These are phyloP conservation scores for Actinia tenebrosa DNA, from an alignment of 64 coral and sea anemone genomes.

Conservation along the genomic window DNA sequence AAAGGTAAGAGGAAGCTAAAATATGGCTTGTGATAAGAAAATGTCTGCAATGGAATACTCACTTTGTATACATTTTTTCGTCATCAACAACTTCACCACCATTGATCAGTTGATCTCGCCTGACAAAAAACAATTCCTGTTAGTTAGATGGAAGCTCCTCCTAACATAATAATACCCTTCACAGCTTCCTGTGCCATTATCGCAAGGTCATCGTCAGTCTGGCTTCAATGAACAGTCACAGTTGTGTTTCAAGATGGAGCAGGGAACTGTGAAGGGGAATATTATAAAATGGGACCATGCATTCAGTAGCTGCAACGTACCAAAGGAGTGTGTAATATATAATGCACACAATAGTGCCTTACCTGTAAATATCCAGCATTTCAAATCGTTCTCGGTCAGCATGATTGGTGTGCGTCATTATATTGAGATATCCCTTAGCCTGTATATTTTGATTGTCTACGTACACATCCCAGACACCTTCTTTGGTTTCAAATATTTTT, in stretches of 20 bases:
- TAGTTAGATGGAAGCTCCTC: not conserved
- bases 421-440: conserved; percentile 77
- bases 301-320: too few relatives aligned
- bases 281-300: too few relatives aligned
- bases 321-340: too few relatives aligned
- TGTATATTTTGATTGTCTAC: conserved; percentile 92
- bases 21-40: not conserved
- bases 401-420: conserved; percentile 75
- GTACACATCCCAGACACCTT: conserved; percentile 86
- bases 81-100: conserved; percentile 90
- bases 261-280: too few relatives aligned
- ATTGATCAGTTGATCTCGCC: conserved; percentile 73
- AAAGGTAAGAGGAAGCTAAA: not conserved
- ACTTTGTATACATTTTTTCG: conserved; percentile 99
- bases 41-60: not conserved
- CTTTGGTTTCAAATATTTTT: conserved; percentile 97
- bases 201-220: too few relatives aligned
- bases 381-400: conserved; percentile 84
- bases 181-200: too few relatives aligned
- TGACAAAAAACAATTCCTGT: conserved; percentile 13
- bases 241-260: too few relatives aligned
- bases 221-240: too few relatives aligned
- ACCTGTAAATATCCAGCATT: conserved; percentile 77
- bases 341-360: not conserved
- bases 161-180: too few relatives aligned